phyloP scores from a whole-genome alignment of 2,888 invertebrate species.

The Andrena marginata region DNA sequence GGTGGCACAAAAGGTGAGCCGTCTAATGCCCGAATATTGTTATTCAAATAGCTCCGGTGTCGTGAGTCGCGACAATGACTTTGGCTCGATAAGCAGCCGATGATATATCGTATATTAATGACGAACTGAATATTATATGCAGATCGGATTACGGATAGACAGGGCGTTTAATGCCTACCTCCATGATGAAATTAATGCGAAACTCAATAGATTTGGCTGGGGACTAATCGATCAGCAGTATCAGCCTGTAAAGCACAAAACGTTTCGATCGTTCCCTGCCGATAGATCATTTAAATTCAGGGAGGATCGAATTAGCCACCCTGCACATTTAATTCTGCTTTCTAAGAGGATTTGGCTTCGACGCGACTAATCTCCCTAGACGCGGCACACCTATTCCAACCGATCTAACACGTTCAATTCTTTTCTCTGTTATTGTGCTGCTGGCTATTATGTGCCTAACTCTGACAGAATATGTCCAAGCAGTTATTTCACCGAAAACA shows the following conservation, averaged over 20 bases:
- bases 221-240: slow-evolving; percentile 51
- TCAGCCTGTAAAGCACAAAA: slow-evolving; percentile 34
- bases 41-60: slow-evolving; percentile 78
- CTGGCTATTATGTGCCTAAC: not conserved
- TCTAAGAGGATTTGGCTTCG: slow-evolving; percentile 60
- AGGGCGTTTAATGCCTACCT: slow-evolving; percentile 62
- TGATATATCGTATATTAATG: slow-evolving; percentile 79
- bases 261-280: slow-evolving; percentile 38
- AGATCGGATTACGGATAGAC: slow-evolving; percentile 76
- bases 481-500: not conserved
- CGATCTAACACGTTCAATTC: slow-evolving; percentile 21
- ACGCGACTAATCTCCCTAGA: slow-evolving; percentile 25
- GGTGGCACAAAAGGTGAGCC: slow-evolving; percentile 68
- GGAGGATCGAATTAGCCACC: slow-evolving; percentile 46
- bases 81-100: slow-evolving; percentile 58
- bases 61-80: slow-evolving; percentile 36
- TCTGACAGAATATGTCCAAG: not conserved
- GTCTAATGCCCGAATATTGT: slow-evolving; percentile 78
- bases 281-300: slow-evolving; percentile 59
- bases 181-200: slow-evolving; percentile 70
- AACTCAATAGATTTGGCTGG: slow-evolving; percentile 31
- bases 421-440: not conserved
- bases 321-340: slow-evolving; percentile 5
- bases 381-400: slow-evolving; percentile 10
- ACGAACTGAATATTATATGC: slow-evolving; percentile 69